Conservation (phyloP, 2,113 vertebrate species). For the Larimichthys polyactis region DNA sequence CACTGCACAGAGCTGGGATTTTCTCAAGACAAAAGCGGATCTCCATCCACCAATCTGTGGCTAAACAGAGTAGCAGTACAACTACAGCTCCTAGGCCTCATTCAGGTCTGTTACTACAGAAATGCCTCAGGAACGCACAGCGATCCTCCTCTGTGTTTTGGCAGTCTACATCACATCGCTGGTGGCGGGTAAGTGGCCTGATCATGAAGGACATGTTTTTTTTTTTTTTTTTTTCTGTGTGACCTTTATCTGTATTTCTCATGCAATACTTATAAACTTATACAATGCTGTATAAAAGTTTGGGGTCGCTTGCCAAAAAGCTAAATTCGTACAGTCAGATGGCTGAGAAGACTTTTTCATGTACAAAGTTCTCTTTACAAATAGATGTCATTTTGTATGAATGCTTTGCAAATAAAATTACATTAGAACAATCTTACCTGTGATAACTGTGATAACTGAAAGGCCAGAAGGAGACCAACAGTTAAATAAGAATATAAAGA, state of each 20-base stretch:
- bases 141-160: slow-evolving; percentile 36
- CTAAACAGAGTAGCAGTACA: slow-evolving; percentile 29
- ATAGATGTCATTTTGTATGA: too few relatives aligned
- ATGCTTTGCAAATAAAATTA: too few relatives aligned
- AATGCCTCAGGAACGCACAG: slow-evolving; percentile 48
- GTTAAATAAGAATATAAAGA: too few relatives aligned
- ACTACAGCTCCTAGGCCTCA: slow-evolving; percentile 15
- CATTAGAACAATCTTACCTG: too few relatives aligned
- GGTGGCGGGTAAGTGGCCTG: slow-evolving; percentile 60
- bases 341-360: too few relatives aligned
- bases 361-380: too few relatives aligned
- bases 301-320: too few relatives aligned
- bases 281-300: too few relatives aligned
- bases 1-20: slow-evolving; percentile 48
- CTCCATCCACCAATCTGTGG: slow-evolving; percentile 14
- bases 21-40: slow-evolving; percentile 39
- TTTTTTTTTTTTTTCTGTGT: not conserved
- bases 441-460: too few relatives aligned
- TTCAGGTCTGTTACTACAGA: slow-evolving; percentile 12
- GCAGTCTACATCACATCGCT: slow-evolving; percentile 32
- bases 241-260: not conserved
- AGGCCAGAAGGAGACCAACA: too few relatives aligned
- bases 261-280: not conserved
- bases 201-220: not conserved
- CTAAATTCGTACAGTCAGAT: too few relatives aligned